Percentiles rank a stretch among this genome's conserved stretches.
Evolutionary conservation across 2,888 invertebrate species (phyloP).

Genomic region (Netelia melanura): DNA sequence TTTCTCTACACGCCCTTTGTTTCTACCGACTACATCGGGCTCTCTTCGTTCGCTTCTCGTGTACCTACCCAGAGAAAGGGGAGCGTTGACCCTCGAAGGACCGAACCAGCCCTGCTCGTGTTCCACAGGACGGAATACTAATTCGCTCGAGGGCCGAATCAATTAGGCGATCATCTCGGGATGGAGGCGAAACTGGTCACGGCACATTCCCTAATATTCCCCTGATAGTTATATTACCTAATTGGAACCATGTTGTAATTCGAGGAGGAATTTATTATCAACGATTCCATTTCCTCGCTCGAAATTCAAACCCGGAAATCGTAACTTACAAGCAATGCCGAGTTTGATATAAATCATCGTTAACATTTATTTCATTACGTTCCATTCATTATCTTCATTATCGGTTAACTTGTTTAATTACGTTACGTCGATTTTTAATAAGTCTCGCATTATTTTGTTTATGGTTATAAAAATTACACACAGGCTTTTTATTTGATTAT

Average conservation of each 20-base stretch:
- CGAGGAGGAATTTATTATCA: neutral
- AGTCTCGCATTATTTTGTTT: too few relatives aligned
- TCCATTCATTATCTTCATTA: too few relatives aligned
- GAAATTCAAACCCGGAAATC: too few relatives aligned
- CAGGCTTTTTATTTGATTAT: too few relatives aligned
- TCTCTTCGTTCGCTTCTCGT: conserved; percentile 12
- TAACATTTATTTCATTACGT: too few relatives aligned
- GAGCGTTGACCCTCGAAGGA: conserved; percentile 18
- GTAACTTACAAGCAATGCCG: too few relatives aligned
- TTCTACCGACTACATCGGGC: neutral
- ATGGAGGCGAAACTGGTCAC: conserved; percentile 69
- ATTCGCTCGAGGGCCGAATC: conserved; percentile 79
- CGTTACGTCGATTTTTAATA: too few relatives aligned
- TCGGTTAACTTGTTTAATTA: too few relatives aligned
- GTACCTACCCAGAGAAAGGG: neutral
- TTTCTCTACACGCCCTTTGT: conserved; percentile 44
- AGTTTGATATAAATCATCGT: too few relatives aligned
- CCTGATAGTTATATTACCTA: neutral
- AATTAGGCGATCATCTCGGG: conserved; percentile 80
- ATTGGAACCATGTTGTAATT: neutral
- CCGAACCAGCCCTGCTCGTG: conserved; percentile 32
- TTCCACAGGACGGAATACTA: conserved; percentile 75
- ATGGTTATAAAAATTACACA: too few relatives aligned
- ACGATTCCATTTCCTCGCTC: neutral
- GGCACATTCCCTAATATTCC: conserved; percentile 26